Base-by-base conservation (phyloP, 1,140 invertebrate genomes). In the Drosophila kurseongensis region DNA sequence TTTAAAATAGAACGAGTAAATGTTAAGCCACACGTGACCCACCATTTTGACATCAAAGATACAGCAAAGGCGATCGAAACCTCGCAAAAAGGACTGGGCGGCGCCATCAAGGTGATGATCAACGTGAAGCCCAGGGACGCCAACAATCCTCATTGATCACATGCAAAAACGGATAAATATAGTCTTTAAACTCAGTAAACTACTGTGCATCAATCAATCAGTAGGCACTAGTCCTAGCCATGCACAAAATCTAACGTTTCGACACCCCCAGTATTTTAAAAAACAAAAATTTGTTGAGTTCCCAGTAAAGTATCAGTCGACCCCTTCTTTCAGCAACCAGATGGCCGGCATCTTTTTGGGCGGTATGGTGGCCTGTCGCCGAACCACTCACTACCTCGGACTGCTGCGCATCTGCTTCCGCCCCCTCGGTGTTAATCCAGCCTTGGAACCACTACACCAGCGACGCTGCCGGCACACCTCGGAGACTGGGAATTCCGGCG, bases 41-140 rank as follows among this genome's bases (percentile, higher is more conserved):
- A 99, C 92, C 96, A 97, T 88, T 99, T 95, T 91, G 94, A 94
- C 48, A 93, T 99, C 0, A 97, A 98, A 83, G 95, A 99, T 41
- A 95, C 97, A 0, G 68, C 95, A 0, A 93, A 98, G 91, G 98
- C 98, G 0, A 99, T 99, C 92, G 95, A 99, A 78, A 95, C 95
- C 1, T 95, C 97, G 0, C 95, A 94, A 72, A 94, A 94, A 42
- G 96, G 41, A 74, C 71, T 92, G 78, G 96, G 94, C 16, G 95
- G 95, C 57, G 95, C 96, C 9, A 96, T 99, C 75, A 99, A 99
- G 93, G 96, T 99, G 72, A 97, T 99, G 94, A 98, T 99, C 73
- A 95, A 98, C 80, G 97, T 96, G 8, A 94, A 95, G 83, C 93
- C 94, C 0, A 78, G 92, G 13, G 86, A 94, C 78, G 72, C 91